These are phyloP conservation scores for Zapus hudsonius DNA, from an alignment of 2,113 vertebrate species.

Conservation along the genomic window DNA sequence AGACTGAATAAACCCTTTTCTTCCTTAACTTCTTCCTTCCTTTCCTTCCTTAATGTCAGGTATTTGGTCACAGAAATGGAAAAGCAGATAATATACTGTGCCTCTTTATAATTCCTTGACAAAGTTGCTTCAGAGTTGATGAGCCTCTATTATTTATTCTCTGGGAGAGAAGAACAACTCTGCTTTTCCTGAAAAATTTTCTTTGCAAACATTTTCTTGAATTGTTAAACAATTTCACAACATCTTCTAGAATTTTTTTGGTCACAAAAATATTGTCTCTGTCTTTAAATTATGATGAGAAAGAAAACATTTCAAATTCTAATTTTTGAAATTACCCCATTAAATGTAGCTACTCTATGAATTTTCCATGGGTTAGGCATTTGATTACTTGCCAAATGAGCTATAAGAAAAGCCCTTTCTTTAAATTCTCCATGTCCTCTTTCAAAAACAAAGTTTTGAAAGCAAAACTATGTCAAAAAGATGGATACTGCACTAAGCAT, in stretches of 20 bases:
- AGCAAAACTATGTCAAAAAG: not conserved
- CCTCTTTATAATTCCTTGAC: not conserved
- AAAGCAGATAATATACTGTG: no score
- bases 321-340: not conserved
- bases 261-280: not conserved
- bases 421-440: not conserved
- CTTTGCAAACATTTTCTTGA: not conserved
- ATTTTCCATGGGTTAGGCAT: not conserved
- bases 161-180: not conserved
- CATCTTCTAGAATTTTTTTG: not conserved
- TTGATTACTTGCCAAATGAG: not conserved
- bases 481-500: not conserved
- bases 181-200: not conserved
- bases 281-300: not conserved
- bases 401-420: not conserved
- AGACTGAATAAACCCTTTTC: no score
- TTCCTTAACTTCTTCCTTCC: no score
- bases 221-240: not conserved
- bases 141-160: not conserved
- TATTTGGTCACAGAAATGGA: no score
- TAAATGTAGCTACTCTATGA: not conserved
- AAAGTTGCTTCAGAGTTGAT: not conserved
- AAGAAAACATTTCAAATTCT: not conserved
- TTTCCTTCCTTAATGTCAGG: no score
- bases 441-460: not conserved